Percentiles rank a stretch among this genome's conserved stretches.
These are phyloP conservation scores for Spinibarbus caldwelli DNA, from an alignment of 2,797 vertebrate genomes.

Conservation along the genomic window DNA sequence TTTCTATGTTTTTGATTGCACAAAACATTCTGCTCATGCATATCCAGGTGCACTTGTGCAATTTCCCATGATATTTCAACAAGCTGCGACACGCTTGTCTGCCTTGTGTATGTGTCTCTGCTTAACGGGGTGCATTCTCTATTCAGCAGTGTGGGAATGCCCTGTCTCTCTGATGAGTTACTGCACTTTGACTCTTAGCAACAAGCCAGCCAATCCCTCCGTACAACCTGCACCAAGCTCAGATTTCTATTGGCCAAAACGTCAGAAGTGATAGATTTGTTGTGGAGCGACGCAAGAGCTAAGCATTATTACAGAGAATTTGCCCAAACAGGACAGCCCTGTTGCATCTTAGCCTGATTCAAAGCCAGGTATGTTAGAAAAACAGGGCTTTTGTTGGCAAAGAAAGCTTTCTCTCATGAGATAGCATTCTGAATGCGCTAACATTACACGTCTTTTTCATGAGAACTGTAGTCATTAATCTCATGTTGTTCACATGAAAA, in stretches of 20 bases:
- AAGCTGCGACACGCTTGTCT: slow-evolving; percentile 36
- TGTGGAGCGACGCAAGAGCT: not conserved
- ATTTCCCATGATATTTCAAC: slow-evolving; percentile 44
- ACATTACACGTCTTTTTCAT: not conserved
- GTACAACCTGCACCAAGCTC: not conserved
- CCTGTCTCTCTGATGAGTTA: not conserved
- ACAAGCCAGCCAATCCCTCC: slow-evolving; percentile 54
- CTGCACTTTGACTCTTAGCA: slow-evolving; percentile 48
- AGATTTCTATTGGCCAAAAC: slow-evolving; percentile 42
- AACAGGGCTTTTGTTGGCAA: not conserved
- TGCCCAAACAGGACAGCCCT: slow-evolving; percentile 37
- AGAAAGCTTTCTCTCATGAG: not conserved
- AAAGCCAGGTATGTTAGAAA: slow-evolving; percentile 15
- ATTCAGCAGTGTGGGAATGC: slow-evolving; percentile 34
- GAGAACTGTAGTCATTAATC: not conserved
- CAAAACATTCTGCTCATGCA: not conserved
- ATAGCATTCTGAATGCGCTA: not conserved
- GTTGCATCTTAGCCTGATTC: slow-evolving; percentile 31
- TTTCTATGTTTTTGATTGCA: not conserved
- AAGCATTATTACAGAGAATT: slow-evolving; percentile 15
- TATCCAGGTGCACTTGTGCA: slow-evolving; percentile 21
- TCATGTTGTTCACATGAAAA: not conserved
- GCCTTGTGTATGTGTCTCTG: slow-evolving; percentile 24
- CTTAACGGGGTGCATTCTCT: slow-evolving; percentile 17
- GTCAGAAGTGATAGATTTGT: slow-evolving; percentile 17